Evolutionary conservation across 2,113 vertebrate species (phyloP), one percentile per base, ranked within the genome.

Genomic region (Gnathonemus echidnorhynchus): DNA sequence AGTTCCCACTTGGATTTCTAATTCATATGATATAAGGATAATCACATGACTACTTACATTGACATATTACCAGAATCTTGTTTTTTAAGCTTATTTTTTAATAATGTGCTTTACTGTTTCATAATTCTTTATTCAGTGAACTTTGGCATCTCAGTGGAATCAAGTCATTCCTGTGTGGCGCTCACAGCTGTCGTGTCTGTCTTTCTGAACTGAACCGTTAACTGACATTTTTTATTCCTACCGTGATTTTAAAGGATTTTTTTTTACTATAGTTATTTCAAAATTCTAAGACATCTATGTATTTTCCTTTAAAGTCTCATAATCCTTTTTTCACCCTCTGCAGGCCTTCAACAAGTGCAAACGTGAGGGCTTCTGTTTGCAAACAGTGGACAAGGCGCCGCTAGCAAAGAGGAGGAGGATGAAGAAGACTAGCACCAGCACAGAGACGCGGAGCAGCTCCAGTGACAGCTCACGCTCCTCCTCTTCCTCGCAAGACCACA

Each of bases 261-360:
- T 62, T 62, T 62, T 6, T 3, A 56, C 21, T 7, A 58, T 24
- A 58, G 21, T 58, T 24, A 58, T 58, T 58, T 58, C 0, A n/a
- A 58, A 58, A 58, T 58, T n/a, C 53, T 56, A 96, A 96, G 91
- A 95, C 95, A 0, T 95, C 95, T 1, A 93, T 96, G 7, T 93
- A 99, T 98, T 0, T 98, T 98, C 93, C 99, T 98, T 96, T 99
- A 27, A 27, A 66, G 24, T 98, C 92, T 99, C 98, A 89, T 98
- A 84, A 11, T 5, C 42, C 39, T 39, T 39, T 84, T 84, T 19
- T 46, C 35, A 19, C 45, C 19, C 46, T 15, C 45, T 86, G n/a
- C 93, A 99, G 98, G 98, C 98, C 89, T 99, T 99, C 93, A 99
- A 99, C 96, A 99, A 98, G 92, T 99, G 97, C 92, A 99, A 99